Evolutionary conservation across 2,888 invertebrate species (phyloP).

Genomic region (Beris chalybata): DNA sequence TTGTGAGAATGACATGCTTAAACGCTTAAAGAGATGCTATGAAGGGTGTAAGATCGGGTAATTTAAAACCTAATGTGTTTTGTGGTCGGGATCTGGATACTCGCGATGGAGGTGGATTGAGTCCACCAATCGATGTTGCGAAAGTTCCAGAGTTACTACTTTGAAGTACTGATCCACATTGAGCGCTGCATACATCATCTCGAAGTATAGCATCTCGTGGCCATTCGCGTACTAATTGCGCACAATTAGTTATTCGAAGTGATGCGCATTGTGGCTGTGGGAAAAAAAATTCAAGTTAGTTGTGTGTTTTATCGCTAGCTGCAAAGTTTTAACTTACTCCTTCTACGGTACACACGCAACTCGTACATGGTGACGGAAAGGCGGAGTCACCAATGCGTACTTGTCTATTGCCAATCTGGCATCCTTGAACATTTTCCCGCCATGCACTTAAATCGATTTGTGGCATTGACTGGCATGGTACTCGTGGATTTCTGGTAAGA

Average conservation of each 20-base stretch:
- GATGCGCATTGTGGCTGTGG: conserved; percentile 85
- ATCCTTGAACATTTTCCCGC: conserved; percentile 80
- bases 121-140: conserved; percentile 43
- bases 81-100: conserved; percentile 57
- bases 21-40: conserved; percentile 51
- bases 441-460: conserved; percentile 80
- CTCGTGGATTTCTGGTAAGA: conserved; percentile 73
- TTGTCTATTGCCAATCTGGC: conserved; percentile 77
- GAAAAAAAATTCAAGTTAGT: conserved; percentile 30
- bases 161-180: conserved; percentile 76
- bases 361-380: conserved; percentile 88
- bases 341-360: conserved; percentile 82
- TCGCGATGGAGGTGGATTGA: conserved; percentile 51
- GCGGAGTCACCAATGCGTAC: conserved; percentile 81
- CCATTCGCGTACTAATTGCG: conserved; percentile 79
- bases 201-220: conserved; percentile 77
- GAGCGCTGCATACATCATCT: conserved; percentile 88
- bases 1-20: conserved; percentile 10
- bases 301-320: background rate
- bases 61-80: conserved; percentile 66
- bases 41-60: conserved; percentile 76
- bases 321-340: conserved; percentile 65
- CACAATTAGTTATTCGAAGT: conserved; percentile 83
- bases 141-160: conserved; percentile 44
- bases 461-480: conserved; percentile 80